Evolutionary conservation across 1,140 invertebrate species (phyloP).

Genomic region (Pseudoatta argentina): DNA sequence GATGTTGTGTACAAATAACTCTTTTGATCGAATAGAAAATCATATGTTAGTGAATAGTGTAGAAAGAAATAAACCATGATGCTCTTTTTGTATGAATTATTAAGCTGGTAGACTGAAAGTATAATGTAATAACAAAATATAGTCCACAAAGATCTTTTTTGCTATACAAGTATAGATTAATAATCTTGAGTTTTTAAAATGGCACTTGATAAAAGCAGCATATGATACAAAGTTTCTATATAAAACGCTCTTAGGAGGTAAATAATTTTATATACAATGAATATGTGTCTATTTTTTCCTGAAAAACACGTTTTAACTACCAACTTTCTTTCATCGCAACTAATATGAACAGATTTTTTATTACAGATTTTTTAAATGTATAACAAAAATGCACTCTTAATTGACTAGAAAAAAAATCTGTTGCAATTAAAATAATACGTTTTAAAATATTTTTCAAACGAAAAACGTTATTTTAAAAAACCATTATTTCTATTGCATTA

Average conservation of each 20-base stretch:
- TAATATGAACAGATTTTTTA: background rate
- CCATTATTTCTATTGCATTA: background rate
- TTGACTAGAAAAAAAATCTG: background rate
- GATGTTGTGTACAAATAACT: too few relatives aligned
- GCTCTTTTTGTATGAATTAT: conserved; percentile 23
- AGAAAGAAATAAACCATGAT: too few relatives aligned
- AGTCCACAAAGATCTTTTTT: background rate
- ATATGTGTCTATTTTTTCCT: background rate
- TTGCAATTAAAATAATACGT: background rate
- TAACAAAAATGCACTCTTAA: background rate
- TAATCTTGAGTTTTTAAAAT: conserved; percentile 28
- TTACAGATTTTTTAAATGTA: conserved; percentile 17
- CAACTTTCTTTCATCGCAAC: background rate
- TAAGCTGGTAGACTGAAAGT: conserved; percentile 14
- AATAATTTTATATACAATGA: background rate
- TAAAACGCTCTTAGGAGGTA: conserved; percentile 8
- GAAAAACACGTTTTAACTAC: background rate
- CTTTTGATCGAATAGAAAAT: conserved; percentile 27
- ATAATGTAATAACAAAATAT: background rate
- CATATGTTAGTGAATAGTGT: conserved; percentile 5
- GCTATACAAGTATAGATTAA: background rate
- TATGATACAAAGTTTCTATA: background rate
- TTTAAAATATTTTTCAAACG: conserved; percentile 21
- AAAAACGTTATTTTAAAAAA: conserved; percentile 5
- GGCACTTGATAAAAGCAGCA: conserved; percentile 10